Evolutionary conservation across 2,797 vertebrate species (phyloP), one percentile per base, ranked within the genome.

Genomic region (Manis pentadactyla): DNA sequence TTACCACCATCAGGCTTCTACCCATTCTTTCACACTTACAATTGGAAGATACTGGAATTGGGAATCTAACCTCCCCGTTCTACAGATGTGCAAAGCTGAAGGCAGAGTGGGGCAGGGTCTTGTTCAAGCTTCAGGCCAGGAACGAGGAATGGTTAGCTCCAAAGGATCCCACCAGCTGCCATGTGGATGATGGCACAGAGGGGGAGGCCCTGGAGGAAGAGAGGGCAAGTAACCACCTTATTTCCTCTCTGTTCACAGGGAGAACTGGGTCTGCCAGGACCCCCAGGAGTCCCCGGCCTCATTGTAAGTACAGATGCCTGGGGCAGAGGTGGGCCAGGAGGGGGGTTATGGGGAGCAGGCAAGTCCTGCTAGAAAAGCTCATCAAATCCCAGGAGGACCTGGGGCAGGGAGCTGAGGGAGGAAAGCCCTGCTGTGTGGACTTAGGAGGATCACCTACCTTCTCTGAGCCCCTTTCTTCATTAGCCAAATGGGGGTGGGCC

Each of bases 281-380:
- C 99, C 98, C 98, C 98, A 88, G 99, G 99, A 99, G 99, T 99
- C 97, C 98, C 95, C 93, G 99, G 99, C 98, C 99, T 99, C 97
- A 99, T 99, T 98, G 99, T 99, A 99, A 99, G 99, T 99, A 99
- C 83, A 91, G 92, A 71, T 93, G 15, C 42, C 49, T 53, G 55
- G 19, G 14, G 49, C 0, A 25, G 23, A 27, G 23, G 6, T 13
- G 23, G 27, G 25, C 69, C 69, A n/a, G 18, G 64, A 37, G 34
- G 19, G 25, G 14, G 78, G 37, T 7, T 53, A 0, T 82, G 46
- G 75, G 37, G 51, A 59, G 64, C 3, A 61, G 83, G 21, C 1
- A 18, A 25, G 25, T 8, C 63, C 42, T 42, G 8, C 27, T n/a
- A 51, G n/a, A 86, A 83, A 61, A 12, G 17, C 51, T 87, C 13